Base-by-base conservation (phyloP, 2,113 vertebrate genomes). In the Engraulis encrasicolus region DNA sequence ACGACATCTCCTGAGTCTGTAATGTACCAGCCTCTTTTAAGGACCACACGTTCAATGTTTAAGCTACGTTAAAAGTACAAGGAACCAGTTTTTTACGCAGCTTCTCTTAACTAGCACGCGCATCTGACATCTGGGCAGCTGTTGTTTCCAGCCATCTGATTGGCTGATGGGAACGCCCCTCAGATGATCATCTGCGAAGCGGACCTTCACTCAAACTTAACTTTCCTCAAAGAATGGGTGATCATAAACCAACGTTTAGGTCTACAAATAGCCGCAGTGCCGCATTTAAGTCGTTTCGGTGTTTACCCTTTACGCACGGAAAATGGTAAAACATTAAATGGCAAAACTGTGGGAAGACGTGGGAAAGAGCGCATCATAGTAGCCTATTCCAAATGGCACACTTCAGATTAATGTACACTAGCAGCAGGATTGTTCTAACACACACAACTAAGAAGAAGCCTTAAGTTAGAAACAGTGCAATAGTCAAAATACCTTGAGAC, bases 401-500 rank as follows among this genome's bases (percentile, higher is more conserved):
- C 31, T 15, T 6, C 6, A 71, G 61, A 0, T 15, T 15, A 15
- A 27, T 71, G 27, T 71, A 31, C 4, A 9, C 40, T 9, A 45
- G 23, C 31, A 34, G 15, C 6, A 74, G 54, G 19, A 34, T 31
- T 12, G 31, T 74, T 15, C 23, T n/a, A n/a, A 74, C 23, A 15
- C 27, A 11, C 34, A 36, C 4, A 74, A 31, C 31, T 11, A 45
- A 45, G 2, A 36, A 17, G 12, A 74, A 74, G 27, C 31, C 2
- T 74, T 14, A 1, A 15, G 31, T 74, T 3, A 34, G 31, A 17
- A 15, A 31, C 61, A 34, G 2, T 34, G 58, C 6, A 66, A 66
- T 66, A 74, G 66, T 34, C 58, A 19, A 83, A 95, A 95, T 96
- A 99, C 97, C 97, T 98, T 96, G 37, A 99, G 88, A 85, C 92